These are phyloP conservation scores for Rhinichthys klamathensis DNA, from an alignment of 2,113 vertebrate genomes.

Conservation along the genomic window DNA sequence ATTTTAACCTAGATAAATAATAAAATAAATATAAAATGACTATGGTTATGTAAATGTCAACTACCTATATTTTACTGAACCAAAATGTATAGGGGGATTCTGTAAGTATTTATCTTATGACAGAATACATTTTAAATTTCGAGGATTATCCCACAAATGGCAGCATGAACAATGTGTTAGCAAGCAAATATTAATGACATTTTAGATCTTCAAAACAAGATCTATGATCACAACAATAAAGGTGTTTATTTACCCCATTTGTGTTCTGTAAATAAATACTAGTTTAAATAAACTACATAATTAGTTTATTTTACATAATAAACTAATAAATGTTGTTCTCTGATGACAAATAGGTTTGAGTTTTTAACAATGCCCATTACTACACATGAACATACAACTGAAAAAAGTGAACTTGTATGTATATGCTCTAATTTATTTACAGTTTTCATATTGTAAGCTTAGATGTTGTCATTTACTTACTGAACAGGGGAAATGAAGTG, in stretches of 20 bases:
- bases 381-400: neutral
- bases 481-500: neutral
- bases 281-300: neutral
- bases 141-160: neutral
- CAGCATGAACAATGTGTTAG: neutral
- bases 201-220: conserved; percentile 6
- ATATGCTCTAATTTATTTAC: conserved; percentile 27
- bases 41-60: neutral
- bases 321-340: neutral
- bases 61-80: neutral
- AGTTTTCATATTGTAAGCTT: neutral
- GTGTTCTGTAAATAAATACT: neutral
- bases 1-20: neutral
- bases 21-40: too few relatives aligned
- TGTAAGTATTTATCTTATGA: neutral
- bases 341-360: neutral
- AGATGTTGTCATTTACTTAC: neutral
- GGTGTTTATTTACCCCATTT: neutral
- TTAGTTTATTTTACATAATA: too few relatives aligned
- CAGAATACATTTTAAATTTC: neutral
- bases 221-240: neutral
- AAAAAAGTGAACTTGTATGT: neutral
- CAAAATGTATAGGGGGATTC: neutral
- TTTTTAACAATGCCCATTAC: neutral
- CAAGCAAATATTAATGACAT: neutral